Evolutionary conservation across 2,888 invertebrate species (phyloP).

Genomic region (Agrochola macilenta): DNA sequence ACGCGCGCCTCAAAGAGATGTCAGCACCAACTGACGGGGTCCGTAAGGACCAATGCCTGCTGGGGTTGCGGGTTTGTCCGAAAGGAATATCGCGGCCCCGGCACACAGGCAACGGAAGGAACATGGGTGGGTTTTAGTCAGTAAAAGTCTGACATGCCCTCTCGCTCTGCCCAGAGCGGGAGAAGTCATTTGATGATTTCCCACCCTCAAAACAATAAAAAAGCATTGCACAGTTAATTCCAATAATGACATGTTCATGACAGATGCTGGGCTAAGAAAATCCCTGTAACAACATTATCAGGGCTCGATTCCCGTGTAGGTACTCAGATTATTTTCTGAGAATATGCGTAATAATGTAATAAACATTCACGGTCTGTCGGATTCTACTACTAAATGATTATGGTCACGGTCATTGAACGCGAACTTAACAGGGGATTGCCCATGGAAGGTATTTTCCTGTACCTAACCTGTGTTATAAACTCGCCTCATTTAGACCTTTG

Average conservation of each 20-base stretch:
- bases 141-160: too few relatives aligned
- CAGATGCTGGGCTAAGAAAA: neutral
- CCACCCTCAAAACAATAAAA: too few relatives aligned
- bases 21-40: too few relatives aligned
- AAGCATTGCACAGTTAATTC: neutral
- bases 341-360: constrained; percentile 15
- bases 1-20: too few relatives aligned
- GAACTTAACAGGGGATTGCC: constrained; percentile 26
- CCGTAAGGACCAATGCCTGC: too few relatives aligned
- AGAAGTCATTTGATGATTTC: too few relatives aligned
- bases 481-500: neutral
- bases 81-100: too few relatives aligned
- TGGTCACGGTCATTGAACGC: constrained; percentile 55
- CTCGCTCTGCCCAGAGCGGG: too few relatives aligned
- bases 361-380: constrained; percentile 34
- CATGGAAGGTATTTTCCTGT: constrained; percentile 49
- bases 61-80: too few relatives aligned
- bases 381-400: constrained; percentile 28
- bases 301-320: neutral
- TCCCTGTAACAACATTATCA: neutral
- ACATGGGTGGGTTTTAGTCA: too few relatives aligned
- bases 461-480: constrained; percentile 8
- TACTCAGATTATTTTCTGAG: constrained; percentile 7
- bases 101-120: too few relatives aligned
- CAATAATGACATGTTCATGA: neutral